A percentile compares a stretch with the other conserved stretches of the same genome.
Conservation (phyloP, 2,113 vertebrate species). For the Vicugna pacos region DNA sequence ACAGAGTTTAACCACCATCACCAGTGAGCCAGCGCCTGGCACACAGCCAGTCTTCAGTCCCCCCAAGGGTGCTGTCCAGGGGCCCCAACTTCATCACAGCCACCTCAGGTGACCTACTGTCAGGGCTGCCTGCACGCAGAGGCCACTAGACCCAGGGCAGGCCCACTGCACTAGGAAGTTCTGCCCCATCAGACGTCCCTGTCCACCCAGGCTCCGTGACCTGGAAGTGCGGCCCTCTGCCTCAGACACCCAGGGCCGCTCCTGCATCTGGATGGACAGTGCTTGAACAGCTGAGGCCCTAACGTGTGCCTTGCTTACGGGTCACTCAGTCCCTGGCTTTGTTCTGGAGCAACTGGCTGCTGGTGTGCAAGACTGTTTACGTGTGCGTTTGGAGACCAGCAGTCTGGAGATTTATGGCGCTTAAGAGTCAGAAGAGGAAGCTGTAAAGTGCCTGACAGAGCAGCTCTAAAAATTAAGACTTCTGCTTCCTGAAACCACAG, state of each 20-base stretch:
- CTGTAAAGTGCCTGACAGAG: not conserved
- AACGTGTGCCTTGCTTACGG: accelerated
- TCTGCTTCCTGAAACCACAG: not conserved
- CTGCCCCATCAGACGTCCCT: not conserved
- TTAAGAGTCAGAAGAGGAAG: not conserved
- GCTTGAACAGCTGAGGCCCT: not conserved
- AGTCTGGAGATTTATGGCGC: not conserved
- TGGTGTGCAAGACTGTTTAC: not conserved
- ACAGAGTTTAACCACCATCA: accelerated
- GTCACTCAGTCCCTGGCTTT: not conserved
- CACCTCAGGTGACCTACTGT: not conserved
- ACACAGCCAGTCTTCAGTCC: not conserved
- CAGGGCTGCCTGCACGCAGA: not conserved
- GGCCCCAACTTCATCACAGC: not conserved
- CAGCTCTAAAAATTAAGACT: not conserved
- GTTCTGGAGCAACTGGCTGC: not conserved
- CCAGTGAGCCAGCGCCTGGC: not conserved
- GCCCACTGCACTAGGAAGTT: too few species aligned
- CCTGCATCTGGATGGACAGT: not conserved
- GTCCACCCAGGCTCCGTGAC: not conserved
- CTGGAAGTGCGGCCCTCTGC: not conserved
- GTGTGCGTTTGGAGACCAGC: not conserved
- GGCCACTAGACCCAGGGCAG: not conserved
- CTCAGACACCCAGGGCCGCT: not conserved
- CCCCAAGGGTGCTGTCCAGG: not conserved